A percentile compares a stretch with the other conserved stretches of the same genome.
Evolutionary conservation across 2,888 invertebrate species (phyloP).

Genomic region (Sisyra nigra): DNA sequence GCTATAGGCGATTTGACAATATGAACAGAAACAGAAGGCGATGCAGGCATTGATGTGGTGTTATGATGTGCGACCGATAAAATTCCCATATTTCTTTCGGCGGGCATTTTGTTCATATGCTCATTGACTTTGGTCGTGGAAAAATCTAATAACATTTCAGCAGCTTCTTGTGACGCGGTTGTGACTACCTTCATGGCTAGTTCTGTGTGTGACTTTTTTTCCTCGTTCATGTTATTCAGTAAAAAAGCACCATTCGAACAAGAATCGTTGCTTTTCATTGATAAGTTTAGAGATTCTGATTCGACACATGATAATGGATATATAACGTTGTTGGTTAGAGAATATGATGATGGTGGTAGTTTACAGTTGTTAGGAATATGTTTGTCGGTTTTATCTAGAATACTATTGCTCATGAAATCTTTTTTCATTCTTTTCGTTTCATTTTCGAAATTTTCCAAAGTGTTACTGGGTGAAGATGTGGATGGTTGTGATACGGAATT

Average conservation of each 20-base stretch:
- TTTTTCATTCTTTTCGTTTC: slow-evolving; percentile 2
- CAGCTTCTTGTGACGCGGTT: slow-evolving; percentile 39
- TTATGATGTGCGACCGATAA: slow-evolving; percentile 6
- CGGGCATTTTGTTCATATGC: slow-evolving; percentile 30
- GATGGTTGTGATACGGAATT: not conserved
- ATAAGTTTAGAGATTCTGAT: slow-evolving; percentile 5
- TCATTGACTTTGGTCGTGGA: slow-evolving; percentile 35
- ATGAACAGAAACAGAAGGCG: slow-evolving; percentile 57
- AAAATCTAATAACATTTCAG: slow-evolving; percentile 50
- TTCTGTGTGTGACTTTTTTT: slow-evolving; percentile 1
- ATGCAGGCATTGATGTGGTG: slow-evolving; percentile 31
- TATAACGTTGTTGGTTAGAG: slow-evolving; percentile 18
- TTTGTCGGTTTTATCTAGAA: slow-evolving; percentile 17
- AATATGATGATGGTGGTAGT: slow-evolving; percentile 13
- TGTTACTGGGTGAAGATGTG: not conserved
- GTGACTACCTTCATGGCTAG: slow-evolving; percentile 25
- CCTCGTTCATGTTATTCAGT: no score
- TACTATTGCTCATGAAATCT: slow-evolving; percentile 15
- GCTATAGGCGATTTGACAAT: slow-evolving; percentile 64
- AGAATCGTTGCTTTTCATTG: not conserved
- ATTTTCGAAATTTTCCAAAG: not conserved
- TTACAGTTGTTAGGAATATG: slow-evolving; percentile 16
- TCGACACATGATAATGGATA: slow-evolving; percentile 15
- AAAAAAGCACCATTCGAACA: no score
- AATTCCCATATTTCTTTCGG: slow-evolving; percentile 27